phyloP scores from a whole-genome alignment of 2,797 vertebrate species.

The Capromys pilorides region DNA sequence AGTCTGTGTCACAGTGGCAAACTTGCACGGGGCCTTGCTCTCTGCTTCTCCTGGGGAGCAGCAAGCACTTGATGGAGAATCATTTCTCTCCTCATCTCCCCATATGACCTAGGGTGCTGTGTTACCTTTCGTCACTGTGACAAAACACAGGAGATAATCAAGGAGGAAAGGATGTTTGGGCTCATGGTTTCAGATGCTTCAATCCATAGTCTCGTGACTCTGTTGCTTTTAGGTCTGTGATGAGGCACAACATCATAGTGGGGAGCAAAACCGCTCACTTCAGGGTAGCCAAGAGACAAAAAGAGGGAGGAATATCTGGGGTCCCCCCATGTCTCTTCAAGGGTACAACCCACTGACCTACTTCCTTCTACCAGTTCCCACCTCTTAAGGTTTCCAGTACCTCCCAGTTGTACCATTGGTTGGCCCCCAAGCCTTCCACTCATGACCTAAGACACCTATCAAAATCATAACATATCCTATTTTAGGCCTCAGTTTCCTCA shows the following conservation, averaged over 20 bases:
- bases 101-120: neutral
- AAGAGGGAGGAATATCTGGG: neutral
- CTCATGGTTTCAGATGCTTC: neutral
- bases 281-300: neutral
- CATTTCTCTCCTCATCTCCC: no score
- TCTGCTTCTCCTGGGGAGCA: neutral
- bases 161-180: neutral
- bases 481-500: neutral
- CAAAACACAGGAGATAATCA: neutral
- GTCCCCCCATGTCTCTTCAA: neutral
- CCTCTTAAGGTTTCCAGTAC: neutral
- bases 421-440: neutral
- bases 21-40: neutral
- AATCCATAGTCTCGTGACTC: neutral
- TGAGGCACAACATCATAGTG: neutral
- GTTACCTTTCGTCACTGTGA: neutral
- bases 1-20: rapidly evolving
- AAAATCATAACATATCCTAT: neutral
- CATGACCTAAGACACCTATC: neutral
- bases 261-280: neutral
- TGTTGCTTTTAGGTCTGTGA: neutral
- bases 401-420: neutral
- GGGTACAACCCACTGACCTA: neutral
- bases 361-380: no score
- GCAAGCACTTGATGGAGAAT: neutral